Conservation (phyloP, 2,113 vertebrate genomes). For the Lagopus muta region DNA sequence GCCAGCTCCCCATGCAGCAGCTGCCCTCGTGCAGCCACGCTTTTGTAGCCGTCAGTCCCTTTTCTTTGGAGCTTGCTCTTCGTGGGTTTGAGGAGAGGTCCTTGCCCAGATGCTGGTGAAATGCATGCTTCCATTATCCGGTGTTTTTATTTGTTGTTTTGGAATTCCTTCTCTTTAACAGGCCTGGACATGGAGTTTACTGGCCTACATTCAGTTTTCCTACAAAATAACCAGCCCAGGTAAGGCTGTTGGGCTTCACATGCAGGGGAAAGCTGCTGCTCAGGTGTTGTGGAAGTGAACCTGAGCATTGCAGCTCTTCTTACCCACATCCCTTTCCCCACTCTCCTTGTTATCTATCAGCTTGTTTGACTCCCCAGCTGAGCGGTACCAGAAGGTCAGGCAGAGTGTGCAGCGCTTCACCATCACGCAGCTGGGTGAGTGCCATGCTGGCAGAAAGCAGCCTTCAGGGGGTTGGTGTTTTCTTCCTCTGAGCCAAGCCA, state of each 20-base stretch:
- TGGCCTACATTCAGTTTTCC: constrained; percentile 66
- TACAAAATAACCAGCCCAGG: constrained; percentile 58
- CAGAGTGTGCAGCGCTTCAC: constrained; percentile 73
- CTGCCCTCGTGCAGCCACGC: too few species aligned
- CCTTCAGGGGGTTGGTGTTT: not conserved
- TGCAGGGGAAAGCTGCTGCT: fast-evolving
- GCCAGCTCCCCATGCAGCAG: too few species aligned
- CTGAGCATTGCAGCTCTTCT: fast-evolving
- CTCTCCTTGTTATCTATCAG: constrained; percentile 10
- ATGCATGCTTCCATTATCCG: fast-evolving
- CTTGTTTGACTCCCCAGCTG: constrained; percentile 72
- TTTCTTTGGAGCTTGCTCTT: not conserved
- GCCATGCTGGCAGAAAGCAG: not conserved
- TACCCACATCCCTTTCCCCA: fast-evolving
- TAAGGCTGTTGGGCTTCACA: constrained; percentile 16
- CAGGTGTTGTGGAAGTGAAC: not conserved
- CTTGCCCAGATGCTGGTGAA: fast-evolving
- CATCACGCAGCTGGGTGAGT: constrained; percentile 78
- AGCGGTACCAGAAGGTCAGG: constrained; percentile 74
- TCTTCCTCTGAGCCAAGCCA: not conserved
- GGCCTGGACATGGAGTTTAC: constrained; percentile 80
- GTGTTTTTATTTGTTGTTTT: not conserved
- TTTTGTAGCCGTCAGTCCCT: fast-evolving
- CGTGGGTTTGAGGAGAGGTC: fast-evolving
- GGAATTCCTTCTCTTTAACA: not conserved